A percentile compares a stretch with the other conserved stretches of the same genome.
Conservation (phyloP, 2,113 vertebrate genomes). For the Glaucomys volans region DNA sequence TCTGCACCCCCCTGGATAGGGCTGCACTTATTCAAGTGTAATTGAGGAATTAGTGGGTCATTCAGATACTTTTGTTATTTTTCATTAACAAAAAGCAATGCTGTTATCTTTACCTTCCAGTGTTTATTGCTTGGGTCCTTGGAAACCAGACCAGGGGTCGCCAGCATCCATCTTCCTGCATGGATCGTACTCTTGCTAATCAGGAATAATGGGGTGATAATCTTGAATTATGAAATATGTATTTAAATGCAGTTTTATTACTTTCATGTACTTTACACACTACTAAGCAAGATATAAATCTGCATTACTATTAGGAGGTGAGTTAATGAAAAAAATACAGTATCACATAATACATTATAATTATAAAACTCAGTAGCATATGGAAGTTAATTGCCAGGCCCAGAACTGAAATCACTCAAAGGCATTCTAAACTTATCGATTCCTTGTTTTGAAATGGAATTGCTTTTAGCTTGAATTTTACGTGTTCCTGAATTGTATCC, state of each 20-base stretch:
- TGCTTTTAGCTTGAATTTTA: background rate
- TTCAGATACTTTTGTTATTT: background rate
- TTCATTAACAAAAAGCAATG: background rate
- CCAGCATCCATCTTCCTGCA: fast-evolving
- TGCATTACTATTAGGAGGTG: conserved; percentile 8
- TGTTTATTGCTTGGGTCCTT: background rate
- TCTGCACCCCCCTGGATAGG: fast-evolving
- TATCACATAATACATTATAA: background rate
- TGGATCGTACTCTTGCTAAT: fast-evolving
- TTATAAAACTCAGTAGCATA: background rate
- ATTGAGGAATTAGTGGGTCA: background rate
- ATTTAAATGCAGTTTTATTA: conserved; percentile 48
- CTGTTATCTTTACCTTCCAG: background rate
- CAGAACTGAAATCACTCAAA: background rate
- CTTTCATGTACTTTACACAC: conserved; percentile 1
- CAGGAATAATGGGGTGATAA: conserved; percentile 9
- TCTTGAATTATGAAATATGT: background rate
- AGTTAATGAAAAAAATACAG: conserved; percentile 37
- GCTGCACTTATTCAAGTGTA: fast-evolving
- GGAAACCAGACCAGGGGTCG: background rate
- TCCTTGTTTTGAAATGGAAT: background rate
- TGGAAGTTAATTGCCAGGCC: background rate
- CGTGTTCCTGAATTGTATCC: background rate
- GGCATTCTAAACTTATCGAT: background rate
- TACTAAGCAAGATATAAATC: conserved; percentile 28